Percentiles rank a stretch among this genome's conserved stretches.
phyloP scores from a whole-genome alignment of 2,113 vertebrate genomes.

The Sciurus niger region DNA sequence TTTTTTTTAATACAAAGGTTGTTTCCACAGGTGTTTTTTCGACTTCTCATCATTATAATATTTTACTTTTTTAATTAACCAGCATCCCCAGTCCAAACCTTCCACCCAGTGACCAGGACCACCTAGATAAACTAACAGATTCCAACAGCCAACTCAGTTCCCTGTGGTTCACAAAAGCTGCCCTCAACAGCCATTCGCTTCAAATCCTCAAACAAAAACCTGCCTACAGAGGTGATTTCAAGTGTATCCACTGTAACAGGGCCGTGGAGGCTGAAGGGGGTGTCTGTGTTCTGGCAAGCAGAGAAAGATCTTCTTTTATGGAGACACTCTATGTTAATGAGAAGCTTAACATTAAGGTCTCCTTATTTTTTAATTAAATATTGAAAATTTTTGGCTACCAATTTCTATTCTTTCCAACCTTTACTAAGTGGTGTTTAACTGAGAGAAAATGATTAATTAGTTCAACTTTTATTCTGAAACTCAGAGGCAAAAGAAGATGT shows the following conservation, averaged over 20 bases:
- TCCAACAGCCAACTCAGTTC: neutral
- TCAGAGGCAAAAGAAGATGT: neutral
- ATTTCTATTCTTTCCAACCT: constrained; percentile 27
- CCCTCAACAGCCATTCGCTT: neutral
- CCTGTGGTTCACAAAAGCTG: neutral
- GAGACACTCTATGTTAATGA: neutral
- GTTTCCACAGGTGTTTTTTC: constrained; percentile 36
- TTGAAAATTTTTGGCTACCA: neutral
- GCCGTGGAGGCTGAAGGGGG: neutral
- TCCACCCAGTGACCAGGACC: neutral
- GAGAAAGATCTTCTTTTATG: neutral
- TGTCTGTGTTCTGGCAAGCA: neutral
- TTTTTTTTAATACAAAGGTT: constrained; percentile 4
- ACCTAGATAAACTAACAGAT: neutral
- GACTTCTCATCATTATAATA: neutral
- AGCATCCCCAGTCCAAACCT: neutral
- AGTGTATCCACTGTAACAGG: neutral
- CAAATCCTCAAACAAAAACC: constrained; percentile 11
- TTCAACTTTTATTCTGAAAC: neutral
- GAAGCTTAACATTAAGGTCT: neutral
- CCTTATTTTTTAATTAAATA: neutral
- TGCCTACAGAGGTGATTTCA: neutral
- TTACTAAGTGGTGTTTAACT: neutral
- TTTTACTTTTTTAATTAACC: constrained; percentile 14
- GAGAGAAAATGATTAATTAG: constrained; percentile 37